Percentiles rank a stretch among this genome's conserved stretches.
These are phyloP conservation scores for Rhincodon typus DNA, from an alignment of 2,797 vertebrate species.

Conservation along the genomic window DNA sequence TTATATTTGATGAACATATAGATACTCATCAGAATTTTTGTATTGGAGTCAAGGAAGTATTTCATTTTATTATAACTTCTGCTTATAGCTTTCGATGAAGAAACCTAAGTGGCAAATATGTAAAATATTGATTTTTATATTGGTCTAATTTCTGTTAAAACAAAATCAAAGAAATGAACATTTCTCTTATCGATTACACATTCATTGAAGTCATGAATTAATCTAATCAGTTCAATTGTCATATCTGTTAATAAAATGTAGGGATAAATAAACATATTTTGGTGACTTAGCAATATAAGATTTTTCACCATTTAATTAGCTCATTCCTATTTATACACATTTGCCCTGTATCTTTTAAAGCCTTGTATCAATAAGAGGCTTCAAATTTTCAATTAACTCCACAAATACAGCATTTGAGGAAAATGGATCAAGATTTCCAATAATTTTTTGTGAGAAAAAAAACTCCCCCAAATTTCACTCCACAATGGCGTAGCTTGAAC, in stretches of 20 bases:
- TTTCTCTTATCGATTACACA: neutral
- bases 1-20: neutral
- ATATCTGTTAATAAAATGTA: neutral
- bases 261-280: neutral
- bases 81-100: too few species aligned
- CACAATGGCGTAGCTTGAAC: neutral
- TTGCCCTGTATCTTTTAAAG: neutral
- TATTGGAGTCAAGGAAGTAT: neutral
- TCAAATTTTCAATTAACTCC: neutral
- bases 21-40: neutral
- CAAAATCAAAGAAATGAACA: neutral
- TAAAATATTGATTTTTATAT: neutral
- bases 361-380: neutral
- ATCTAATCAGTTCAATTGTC: neutral
- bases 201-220: neutral
- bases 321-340: neutral
- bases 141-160: neutral
- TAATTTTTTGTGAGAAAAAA: neutral
- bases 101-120: neutral
- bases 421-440: neutral
- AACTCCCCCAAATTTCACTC: neutral
- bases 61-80: neutral
- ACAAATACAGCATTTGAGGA: neutral
- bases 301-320: neutral
- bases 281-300: too few species aligned